Conservation (phyloP, 2,797 vertebrate genomes). For the Tokudaia muenninki region DNA sequence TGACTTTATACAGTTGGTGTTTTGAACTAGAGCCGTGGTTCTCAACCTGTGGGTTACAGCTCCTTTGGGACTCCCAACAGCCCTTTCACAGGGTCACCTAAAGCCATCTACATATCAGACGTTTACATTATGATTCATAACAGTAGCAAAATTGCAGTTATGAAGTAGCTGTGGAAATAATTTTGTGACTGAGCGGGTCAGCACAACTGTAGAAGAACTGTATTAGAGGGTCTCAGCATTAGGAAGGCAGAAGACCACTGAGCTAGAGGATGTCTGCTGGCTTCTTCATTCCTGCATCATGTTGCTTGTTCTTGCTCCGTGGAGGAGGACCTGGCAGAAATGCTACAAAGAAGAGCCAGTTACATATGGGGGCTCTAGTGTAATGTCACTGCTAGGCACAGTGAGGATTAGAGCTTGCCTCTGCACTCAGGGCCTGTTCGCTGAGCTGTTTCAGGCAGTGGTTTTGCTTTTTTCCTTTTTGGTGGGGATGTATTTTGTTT, state of each 20-base stretch:
- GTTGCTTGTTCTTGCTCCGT: neutral
- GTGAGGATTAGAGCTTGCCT: neutral
- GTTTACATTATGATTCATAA: neutral
- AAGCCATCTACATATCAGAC: neutral
- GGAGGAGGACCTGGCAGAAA: neutral
- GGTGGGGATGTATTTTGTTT: constrained; percentile 37
- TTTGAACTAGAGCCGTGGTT: neutral
- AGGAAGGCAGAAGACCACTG: neutral
- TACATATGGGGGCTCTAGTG: neutral
- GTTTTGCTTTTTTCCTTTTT: neutral
- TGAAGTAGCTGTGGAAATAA: neutral
- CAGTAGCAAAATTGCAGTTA: neutral
- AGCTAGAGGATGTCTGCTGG: neutral
- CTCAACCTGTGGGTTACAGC: neutral
- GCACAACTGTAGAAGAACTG: neutral
- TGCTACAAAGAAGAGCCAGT: neutral
- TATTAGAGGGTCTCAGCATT: neutral
- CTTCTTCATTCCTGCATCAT: neutral
- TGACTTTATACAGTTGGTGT: neutral
- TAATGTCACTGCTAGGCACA: neutral
- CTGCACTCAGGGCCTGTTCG: neutral
- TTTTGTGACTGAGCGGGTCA: neutral
- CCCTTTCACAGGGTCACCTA: neutral
- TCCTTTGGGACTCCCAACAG: neutral
- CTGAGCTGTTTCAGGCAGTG: neutral